A percentile compares a stretch with the other conserved stretches of the same genome.
These are phyloP conservation scores for Drosophila emarginata DNA, from an alignment of 2,888 invertebrate species.

Conservation along the genomic window DNA sequence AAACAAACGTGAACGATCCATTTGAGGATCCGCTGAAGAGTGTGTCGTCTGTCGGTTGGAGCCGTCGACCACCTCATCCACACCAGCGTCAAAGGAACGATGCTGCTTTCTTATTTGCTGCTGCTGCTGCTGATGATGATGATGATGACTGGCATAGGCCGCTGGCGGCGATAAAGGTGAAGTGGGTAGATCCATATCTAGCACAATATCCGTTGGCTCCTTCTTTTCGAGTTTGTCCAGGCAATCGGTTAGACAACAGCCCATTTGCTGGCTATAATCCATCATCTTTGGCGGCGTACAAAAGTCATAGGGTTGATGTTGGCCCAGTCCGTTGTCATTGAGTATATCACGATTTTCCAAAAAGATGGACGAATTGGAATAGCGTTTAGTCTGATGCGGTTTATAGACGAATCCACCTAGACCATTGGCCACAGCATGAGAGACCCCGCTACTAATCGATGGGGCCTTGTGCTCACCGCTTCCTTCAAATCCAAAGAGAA, in stretches of 20 bases:
- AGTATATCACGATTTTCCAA: conserved; percentile 83
- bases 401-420: conserved; percentile 78
- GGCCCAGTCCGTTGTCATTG: conserved; percentile 77
- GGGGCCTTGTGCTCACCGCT: conserved; percentile 80
- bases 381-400: conserved; percentile 78
- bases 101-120: conserved; percentile 56
- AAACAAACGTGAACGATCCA: conserved; percentile 80
- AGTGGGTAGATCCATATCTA: conserved; percentile 76
- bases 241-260: conserved; percentile 67
- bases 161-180: conserved; percentile 74
- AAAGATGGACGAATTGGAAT: conserved; percentile 82
- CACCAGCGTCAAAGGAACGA: conserved; percentile 78
- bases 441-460: conserved; percentile 79
- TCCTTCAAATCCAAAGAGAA: conserved; percentile 49
- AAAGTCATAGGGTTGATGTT: conserved; percentile 62
- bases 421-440: conserved; percentile 80
- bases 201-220: conserved; percentile 70
- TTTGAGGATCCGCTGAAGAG: conserved; percentile 52
- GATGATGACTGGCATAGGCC: conserved; percentile 59
- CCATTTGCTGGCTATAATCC: conserved; percentile 74
- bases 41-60: conserved; percentile 12
- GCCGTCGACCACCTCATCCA: conserved; percentile 49
- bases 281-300: conserved; percentile 80
- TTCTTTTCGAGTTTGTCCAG: conserved; percentile 77
- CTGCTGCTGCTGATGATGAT: conserved; percentile 38